phyloP scores from a whole-genome alignment of 2,113 vertebrate species.

The Emydocephalus ijimae region DNA sequence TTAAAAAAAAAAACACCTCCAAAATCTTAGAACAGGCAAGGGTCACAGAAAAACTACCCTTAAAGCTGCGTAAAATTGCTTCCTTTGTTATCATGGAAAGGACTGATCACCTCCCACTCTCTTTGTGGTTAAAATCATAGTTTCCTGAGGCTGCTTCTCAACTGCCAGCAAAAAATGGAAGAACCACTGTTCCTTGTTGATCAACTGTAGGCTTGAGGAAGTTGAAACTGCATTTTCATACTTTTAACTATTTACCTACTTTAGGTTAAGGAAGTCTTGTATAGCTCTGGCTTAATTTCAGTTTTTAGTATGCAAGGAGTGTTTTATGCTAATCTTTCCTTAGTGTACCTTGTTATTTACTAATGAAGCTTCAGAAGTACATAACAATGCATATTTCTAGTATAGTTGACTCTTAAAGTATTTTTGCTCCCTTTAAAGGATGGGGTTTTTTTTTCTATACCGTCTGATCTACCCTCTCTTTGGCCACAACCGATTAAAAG shows the following conservation, averaged over 20 bases:
- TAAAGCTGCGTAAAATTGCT: neutral
- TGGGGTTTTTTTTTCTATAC: too few species aligned
- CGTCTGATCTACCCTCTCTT: neutral
- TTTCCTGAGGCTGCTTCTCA: neutral
- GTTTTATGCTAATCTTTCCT: neutral
- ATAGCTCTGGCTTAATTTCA: neutral
- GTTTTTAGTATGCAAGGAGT: neutral
- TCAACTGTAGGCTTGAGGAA: neutral
- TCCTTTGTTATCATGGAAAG: neutral
- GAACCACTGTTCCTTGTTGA: neutral
- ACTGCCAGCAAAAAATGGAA: neutral
- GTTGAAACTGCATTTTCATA: neutral
- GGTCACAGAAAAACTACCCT: neutral
- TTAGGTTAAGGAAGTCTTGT: neutral
- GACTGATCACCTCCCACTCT: too few species aligned
- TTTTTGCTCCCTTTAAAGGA: neutral
- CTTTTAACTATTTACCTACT: neutral
- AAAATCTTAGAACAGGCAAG: neutral
- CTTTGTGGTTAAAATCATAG: neutral
- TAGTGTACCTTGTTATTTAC: neutral
- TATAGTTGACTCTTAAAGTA: neutral
- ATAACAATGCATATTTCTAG: neutral
- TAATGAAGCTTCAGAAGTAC: neutral
- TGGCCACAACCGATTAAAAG: neutral
- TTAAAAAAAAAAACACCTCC: neutral